phyloP scores from a whole-genome alignment of 2,888 invertebrate genomes.

The Danaus chrysippus region DNA sequence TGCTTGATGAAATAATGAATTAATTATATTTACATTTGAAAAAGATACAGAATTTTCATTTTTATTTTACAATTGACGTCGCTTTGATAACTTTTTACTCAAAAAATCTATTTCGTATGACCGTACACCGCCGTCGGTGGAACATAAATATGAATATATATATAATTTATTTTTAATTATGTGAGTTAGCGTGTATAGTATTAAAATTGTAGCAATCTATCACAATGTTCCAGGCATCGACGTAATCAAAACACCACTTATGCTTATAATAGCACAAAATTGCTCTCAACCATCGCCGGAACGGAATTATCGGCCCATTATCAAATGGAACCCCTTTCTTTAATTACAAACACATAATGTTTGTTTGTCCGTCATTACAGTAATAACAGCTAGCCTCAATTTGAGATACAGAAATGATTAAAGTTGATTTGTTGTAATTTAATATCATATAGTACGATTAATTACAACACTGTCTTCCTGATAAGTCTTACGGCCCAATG shows the following conservation, averaged over 20 bases:
- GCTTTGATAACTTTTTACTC: slow-evolving; percentile 17
- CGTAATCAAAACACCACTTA: slow-evolving; percentile 63
- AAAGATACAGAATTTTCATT: no score
- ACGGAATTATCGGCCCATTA: slow-evolving; percentile 72
- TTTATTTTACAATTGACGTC: no score
- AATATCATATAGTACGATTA: slow-evolving; percentile 47
- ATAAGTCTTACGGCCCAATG: slow-evolving; percentile 35
- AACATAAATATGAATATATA: slow-evolving; percentile 10
- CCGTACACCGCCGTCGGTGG: neutral
- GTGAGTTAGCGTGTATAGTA: slow-evolving; percentile 28
- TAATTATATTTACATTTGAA: slow-evolving; percentile 54
- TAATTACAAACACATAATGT: slow-evolving; percentile 72
- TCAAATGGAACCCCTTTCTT: slow-evolving; percentile 74
- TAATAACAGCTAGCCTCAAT: slow-evolving; percentile 64
- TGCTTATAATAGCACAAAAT: slow-evolving; percentile 69
- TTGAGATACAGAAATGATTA: slow-evolving; percentile 59
- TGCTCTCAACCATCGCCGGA: slow-evolving; percentile 53
- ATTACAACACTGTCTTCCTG: slow-evolving; percentile 53
- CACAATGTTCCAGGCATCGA: slow-evolving; percentile 55
- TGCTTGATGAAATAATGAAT: slow-evolving; percentile 64
- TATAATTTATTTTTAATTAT: slow-evolving; percentile 29
- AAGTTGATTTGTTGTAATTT: slow-evolving; percentile 68
- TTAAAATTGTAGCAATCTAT: slow-evolving; percentile 55
- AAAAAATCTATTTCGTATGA: neutral
- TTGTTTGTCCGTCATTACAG: slow-evolving; percentile 70